Evolutionary conservation across 2,113 vertebrate species (phyloP).

Genomic region (Prinia subflava): DNA sequence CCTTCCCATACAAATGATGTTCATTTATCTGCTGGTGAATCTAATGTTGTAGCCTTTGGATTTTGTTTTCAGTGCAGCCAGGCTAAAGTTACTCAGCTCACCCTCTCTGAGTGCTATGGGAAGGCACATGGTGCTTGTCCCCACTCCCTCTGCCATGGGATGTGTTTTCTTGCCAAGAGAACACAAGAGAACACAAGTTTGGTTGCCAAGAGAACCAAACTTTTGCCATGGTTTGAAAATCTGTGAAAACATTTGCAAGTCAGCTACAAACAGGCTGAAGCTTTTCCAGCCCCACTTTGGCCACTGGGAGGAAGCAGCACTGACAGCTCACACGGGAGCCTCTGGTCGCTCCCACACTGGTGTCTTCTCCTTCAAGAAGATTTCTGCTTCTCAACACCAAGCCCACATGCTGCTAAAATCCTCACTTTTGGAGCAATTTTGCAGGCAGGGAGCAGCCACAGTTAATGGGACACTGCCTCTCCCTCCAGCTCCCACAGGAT

Average conservation of each 20-base stretch:
- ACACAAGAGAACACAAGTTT: no score
- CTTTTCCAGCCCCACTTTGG: background rate
- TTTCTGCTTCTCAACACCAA: background rate
- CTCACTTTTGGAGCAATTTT: background rate
- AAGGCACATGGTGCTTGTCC: background rate
- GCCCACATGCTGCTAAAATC: background rate
- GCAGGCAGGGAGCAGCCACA: background rate
- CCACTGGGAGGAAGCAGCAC: background rate
- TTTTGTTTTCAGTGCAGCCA: background rate
- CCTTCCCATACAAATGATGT: fast-evolving
- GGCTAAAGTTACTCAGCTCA: background rate
- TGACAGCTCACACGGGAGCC: background rate
- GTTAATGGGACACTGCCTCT: background rate
- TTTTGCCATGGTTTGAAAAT: background rate
- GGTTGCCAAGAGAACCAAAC: background rate
- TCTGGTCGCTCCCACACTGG: background rate
- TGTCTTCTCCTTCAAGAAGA: background rate
- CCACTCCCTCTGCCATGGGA: background rate
- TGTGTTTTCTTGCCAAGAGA: background rate
- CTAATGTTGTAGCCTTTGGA: background rate
- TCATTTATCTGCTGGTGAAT: background rate
- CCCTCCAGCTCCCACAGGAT: background rate
- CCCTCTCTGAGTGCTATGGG: background rate
- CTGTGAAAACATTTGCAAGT: background rate
- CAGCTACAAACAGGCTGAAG: no score